phyloP scores from a whole-genome alignment of 2,113 vertebrate genomes.

The Phrynosoma blainvillii region DNA sequence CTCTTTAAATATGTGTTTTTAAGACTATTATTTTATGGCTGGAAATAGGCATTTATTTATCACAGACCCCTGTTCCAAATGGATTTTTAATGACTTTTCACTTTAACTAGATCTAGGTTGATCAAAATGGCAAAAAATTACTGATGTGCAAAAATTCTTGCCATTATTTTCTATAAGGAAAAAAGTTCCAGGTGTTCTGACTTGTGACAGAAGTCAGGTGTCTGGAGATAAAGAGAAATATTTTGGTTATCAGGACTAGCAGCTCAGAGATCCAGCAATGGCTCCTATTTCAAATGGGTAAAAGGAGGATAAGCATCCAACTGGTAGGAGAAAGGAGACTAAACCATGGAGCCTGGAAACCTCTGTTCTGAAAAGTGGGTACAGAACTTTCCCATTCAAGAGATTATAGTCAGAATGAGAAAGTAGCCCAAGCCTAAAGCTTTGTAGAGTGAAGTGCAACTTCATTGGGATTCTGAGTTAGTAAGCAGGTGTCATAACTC shows the following conservation, averaged over 20 bases:
- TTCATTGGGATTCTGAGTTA: too few species aligned
- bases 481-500: too few species aligned
- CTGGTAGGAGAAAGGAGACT: background rate
- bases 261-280: background rate
- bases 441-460: background rate
- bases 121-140: background rate
- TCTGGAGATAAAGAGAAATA: background rate
- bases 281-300: accelerated
- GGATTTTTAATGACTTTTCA: background rate
- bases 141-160: background rate
- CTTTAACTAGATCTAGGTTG: background rate
- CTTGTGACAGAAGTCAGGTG: background rate
- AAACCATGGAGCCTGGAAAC: too few species aligned
- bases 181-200: background rate
- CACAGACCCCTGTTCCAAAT: background rate
- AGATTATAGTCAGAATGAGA: too few species aligned
- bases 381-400: too few species aligned
- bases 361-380: too few species aligned
- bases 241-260: background rate
- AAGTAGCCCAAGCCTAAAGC: too few species aligned
- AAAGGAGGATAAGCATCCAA: background rate
- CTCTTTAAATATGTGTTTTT: slow-evolving; percentile 20
- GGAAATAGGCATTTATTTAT: slow-evolving; percentile 14
- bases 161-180: background rate
- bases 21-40: slow-evolving; percentile 26